Percentiles rank a stretch among this genome's conserved stretches.
phyloP scores from a whole-genome alignment of 1,140 invertebrate genomes.

The Mylabris phalerata region DNA sequence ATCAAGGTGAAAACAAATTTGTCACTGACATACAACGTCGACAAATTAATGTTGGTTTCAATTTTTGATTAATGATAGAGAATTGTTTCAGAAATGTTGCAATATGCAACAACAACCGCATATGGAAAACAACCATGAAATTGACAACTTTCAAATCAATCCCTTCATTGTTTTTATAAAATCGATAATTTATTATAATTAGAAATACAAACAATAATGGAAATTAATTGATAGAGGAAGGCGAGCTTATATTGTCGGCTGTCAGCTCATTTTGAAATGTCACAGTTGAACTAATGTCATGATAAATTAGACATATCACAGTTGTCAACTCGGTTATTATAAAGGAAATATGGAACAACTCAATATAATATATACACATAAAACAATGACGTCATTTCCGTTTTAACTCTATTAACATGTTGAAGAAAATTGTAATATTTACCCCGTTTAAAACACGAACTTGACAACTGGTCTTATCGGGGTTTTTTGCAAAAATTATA shows the following conservation, averaged over 20 bases:
- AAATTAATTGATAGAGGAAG: constrained; percentile 11
- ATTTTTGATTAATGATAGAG: constrained; percentile 12
- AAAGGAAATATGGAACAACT: constrained; percentile 19
- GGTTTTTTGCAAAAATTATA: too few species aligned
- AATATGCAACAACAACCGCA: background rate
- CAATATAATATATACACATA: constrained; percentile 7
- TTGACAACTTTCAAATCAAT: too few species aligned
- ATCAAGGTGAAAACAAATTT: constrained; percentile 16
- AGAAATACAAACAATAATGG: background rate
- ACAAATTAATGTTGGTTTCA: constrained; percentile 8
- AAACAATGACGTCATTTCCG: constrained; percentile 3
- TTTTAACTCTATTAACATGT: constrained; percentile 7
- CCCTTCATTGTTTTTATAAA: too few species aligned
- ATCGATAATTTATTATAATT: background rate
- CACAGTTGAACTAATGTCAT: constrained; percentile 21
- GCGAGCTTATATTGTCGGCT: constrained; percentile 24
- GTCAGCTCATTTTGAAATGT: constrained; percentile 29
- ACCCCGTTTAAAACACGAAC: too few species aligned
- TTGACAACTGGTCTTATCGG: too few species aligned
- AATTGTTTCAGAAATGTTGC: constrained; percentile 1
- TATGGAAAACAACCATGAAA: too few species aligned
- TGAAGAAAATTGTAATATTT: background rate
- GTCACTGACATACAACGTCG: background rate
- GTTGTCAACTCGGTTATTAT: constrained; percentile 34
- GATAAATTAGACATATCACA: constrained; percentile 37